These are phyloP conservation scores for Xanthorhoe designata DNA, from an alignment of 2,888 invertebrate genomes.

Conservation along the genomic window DNA sequence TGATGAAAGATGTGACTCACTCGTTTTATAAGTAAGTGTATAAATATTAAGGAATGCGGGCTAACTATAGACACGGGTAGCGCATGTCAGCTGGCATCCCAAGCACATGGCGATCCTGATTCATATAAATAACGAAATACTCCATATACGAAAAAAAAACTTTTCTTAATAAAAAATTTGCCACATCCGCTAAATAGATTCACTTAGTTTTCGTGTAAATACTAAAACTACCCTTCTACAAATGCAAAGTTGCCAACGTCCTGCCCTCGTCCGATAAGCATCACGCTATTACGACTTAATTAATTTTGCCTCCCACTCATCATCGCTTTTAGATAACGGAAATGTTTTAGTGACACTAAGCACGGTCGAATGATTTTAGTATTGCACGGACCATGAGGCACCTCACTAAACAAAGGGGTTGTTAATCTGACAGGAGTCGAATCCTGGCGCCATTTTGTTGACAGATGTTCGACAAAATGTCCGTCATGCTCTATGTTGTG, in stretches of 20 bases:
- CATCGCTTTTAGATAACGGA: slow-evolving; percentile 75
- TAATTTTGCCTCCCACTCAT: slow-evolving; percentile 71
- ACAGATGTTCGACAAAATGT: slow-evolving; percentile 60
- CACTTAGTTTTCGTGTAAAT: slow-evolving; percentile 53
- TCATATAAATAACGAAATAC: slow-evolving; percentile 53
- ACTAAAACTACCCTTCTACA: slow-evolving; percentile 54
- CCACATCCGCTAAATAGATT: slow-evolving; percentile 59
- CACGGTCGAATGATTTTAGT: slow-evolving; percentile 59
- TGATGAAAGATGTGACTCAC: slow-evolving; percentile 82
- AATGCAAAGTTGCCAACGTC: slow-evolving; percentile 49
- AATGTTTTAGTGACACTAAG: slow-evolving; percentile 64
- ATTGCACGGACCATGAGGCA: slow-evolving; percentile 61
- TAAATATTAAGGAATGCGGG: slow-evolving; percentile 79
- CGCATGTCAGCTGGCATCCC: slow-evolving; percentile 79
- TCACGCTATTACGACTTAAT: slow-evolving; percentile 75
- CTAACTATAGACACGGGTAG: slow-evolving; percentile 76
- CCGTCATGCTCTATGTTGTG: slow-evolving; percentile 77
- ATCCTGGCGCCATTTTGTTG: slow-evolving; percentile 49
- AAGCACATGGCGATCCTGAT: slow-evolving; percentile 74
- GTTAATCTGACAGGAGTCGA: slow-evolving; percentile 39
- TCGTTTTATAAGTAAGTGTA: slow-evolving; percentile 76
- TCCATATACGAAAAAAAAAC: slow-evolving; percentile 37
- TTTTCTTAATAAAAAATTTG: slow-evolving; percentile 56
- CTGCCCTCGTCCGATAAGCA: slow-evolving; percentile 61
- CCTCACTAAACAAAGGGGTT: slow-evolving; percentile 51